Evolutionary conservation across 2,797 vertebrate genomes (phyloP).

Genomic region (Ceyx erithaca): DNA sequence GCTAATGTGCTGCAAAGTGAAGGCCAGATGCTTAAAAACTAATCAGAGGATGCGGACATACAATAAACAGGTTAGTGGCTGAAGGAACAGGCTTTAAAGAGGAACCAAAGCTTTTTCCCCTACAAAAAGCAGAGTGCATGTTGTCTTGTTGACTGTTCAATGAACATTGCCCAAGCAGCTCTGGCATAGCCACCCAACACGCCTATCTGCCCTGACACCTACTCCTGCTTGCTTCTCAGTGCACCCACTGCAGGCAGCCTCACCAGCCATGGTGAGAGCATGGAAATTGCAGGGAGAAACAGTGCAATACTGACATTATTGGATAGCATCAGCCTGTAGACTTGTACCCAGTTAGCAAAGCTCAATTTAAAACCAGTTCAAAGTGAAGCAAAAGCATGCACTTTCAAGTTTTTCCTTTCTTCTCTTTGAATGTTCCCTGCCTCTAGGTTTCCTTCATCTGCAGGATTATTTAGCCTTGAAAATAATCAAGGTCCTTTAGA

Average conservation of each 20-base stretch:
- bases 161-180: background rate
- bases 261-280: background rate
- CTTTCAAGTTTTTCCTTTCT: background rate
- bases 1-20: background rate
- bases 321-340: background rate
- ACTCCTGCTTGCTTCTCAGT: background rate
- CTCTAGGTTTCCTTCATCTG: background rate
- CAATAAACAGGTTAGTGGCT: background rate
- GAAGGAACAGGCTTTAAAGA: background rate
- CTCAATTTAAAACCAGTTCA: background rate
- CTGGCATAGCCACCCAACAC: background rate
- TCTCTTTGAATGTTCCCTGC: background rate
- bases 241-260: accelerated
- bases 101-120: background rate
- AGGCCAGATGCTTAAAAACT: background rate
- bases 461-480: background rate
- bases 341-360: background rate
- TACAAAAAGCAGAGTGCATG: background rate
- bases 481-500: background rate
- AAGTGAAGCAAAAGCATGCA: background rate
- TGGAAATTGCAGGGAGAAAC: background rate
- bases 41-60: background rate
- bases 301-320: background rate
- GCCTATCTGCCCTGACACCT: background rate
- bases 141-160: background rate